Evolutionary conservation across 2,113 vertebrate species (phyloP).

Genomic region (Saimiri boliviensis): DNA sequence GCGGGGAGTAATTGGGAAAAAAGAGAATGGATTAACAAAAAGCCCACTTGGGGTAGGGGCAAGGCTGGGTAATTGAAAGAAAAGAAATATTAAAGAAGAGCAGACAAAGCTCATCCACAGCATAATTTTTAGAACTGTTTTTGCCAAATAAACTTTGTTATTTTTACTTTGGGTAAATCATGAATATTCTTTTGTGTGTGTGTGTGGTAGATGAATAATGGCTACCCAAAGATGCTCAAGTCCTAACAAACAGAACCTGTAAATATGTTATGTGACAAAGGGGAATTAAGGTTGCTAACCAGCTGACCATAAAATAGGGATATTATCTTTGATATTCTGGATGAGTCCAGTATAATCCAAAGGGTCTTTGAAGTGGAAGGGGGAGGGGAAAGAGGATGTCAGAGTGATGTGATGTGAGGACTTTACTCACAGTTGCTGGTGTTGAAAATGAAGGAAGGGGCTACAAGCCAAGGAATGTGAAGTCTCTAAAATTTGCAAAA

Average conservation of each 20-base stretch:
- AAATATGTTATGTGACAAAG: background rate
- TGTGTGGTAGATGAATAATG: background rate
- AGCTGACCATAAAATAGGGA: background rate
- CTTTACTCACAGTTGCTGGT: background rate
- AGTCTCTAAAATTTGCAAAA: background rate
- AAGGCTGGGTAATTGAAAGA: background rate
- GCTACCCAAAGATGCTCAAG: background rate
- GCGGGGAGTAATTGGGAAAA: background rate
- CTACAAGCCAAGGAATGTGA: background rate
- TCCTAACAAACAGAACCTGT: background rate
- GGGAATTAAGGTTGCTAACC: background rate
- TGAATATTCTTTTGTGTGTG: no score
- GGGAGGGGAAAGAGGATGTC: background rate
- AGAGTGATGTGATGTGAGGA: background rate
- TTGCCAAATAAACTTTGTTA: background rate
- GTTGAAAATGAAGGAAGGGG: background rate
- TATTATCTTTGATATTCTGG: background rate
- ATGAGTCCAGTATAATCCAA: background rate
- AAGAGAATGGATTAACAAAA: background rate
- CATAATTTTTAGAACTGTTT: background rate
- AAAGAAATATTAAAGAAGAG: background rate
- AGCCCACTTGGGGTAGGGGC: no score
- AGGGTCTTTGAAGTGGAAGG: background rate
- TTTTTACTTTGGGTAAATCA: background rate
- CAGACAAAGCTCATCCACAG: background rate